These are phyloP conservation scores for Streptopelia turtur DNA, from an alignment of 2,797 vertebrate genomes.

Conservation along the genomic window DNA sequence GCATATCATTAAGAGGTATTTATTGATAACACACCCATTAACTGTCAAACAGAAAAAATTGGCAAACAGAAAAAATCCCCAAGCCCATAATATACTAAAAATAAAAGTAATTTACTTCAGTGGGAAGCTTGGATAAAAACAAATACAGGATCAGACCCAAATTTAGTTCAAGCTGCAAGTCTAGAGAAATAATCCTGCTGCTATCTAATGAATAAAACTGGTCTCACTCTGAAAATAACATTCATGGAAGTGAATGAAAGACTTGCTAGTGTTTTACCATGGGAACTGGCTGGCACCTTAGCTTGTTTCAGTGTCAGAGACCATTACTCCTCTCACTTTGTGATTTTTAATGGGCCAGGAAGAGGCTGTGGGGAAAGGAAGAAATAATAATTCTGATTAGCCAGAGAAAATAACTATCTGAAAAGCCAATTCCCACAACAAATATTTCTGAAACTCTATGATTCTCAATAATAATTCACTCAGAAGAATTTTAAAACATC, in stretches of 20 bases:
- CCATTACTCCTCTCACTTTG: background rate
- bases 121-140: background rate
- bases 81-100: background rate
- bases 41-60: background rate
- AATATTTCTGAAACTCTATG: background rate
- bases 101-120: background rate
- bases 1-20: rapidly evolving
- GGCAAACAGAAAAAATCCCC: background rate
- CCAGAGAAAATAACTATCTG: background rate
- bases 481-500: background rate
- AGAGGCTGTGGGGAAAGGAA: background rate
- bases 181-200: background rate
- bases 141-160: background rate
- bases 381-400: background rate
- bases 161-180: background rate
- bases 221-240: background rate
- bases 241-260: background rate
- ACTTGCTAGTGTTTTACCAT: background rate
- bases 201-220: background rate
- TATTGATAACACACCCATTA: background rate
- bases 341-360: background rate
- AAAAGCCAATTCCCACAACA: background rate
- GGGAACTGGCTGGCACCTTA: background rate
- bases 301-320: background rate
- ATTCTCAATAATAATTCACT: background rate